A percentile compares a stretch with the other conserved stretches of the same genome.
These are phyloP conservation scores for Herpailurus yagouaroundi DNA, from an alignment of 2,113 vertebrate genomes.

Conservation along the genomic window DNA sequence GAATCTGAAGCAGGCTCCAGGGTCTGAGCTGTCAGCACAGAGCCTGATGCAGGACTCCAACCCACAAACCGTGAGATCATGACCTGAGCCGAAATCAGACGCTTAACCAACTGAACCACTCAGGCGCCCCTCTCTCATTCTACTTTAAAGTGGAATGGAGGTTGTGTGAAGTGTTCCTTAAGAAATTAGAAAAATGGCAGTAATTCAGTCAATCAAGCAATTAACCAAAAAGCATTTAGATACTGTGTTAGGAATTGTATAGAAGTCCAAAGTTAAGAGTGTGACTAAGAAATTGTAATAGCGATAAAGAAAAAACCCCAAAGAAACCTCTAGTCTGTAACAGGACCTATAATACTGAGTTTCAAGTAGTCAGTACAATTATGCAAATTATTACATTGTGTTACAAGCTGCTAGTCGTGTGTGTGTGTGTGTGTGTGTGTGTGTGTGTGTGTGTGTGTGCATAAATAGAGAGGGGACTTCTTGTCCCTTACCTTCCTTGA, in stretches of 20 bases:
- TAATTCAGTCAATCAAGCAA: constrained; percentile 14
- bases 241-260: neutral
- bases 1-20: too few relatives aligned
- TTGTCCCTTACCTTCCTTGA: neutral
- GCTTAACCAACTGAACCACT: too few relatives aligned
- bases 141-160: constrained; percentile 13
- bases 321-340: neutral
- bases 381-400: neutral
- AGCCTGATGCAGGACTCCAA: too few relatives aligned
- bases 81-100: too few relatives aligned
- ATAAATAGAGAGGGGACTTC: neutral
- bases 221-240: neutral
- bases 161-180: constrained; percentile 23
- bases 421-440: too few relatives aligned
- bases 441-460: too few relatives aligned
- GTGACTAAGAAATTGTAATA: neutral
- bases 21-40: too few relatives aligned
- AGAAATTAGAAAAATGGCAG: constrained; percentile 23
- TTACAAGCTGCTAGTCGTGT: neutral
- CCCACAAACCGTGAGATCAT: too few relatives aligned
- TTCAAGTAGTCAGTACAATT: neutral
- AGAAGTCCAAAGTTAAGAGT: constrained; percentile 49
- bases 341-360: constrained; percentile 12
- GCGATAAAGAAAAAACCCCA: neutral
- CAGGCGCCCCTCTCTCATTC: neutral